These are phyloP conservation scores for Brenthis ino DNA, from an alignment of 2,888 invertebrate species.

Conservation along the genomic window DNA sequence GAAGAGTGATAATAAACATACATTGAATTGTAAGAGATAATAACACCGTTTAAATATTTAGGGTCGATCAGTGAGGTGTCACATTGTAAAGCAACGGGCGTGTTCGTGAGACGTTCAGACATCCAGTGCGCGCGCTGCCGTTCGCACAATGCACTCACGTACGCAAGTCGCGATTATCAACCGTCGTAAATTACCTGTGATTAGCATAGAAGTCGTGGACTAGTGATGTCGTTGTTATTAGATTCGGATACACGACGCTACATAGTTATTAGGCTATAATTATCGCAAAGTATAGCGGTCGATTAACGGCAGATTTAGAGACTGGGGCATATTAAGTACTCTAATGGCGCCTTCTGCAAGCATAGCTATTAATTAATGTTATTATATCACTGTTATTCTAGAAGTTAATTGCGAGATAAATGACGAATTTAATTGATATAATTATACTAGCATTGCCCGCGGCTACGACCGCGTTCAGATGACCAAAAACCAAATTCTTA, in stretches of 20 bases:
- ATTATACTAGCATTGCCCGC: neutral
- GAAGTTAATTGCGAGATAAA: slow-evolving; percentile 6
- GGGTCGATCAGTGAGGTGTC: slow-evolving; percentile 62
- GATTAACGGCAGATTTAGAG: slow-evolving; percentile 72
- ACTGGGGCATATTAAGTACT: slow-evolving; percentile 61
- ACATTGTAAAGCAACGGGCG: slow-evolving; percentile 53
- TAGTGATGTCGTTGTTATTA: slow-evolving; percentile 68
- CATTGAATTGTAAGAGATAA: slow-evolving; percentile 19
- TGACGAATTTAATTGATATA: slow-evolving; percentile 5
- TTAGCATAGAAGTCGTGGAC: slow-evolving; percentile 78
- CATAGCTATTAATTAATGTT: neutral
- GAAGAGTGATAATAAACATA: too few relatives aligned
- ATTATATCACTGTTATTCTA: neutral
- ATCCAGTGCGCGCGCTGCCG: slow-evolving; percentile 46
- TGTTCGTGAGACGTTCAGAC: slow-evolving; percentile 46
- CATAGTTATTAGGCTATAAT: slow-evolving; percentile 78
- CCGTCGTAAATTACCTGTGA: slow-evolving; percentile 76
- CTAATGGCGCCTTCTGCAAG: neutral
- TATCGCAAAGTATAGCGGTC: slow-evolving; percentile 74
- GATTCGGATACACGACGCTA: slow-evolving; percentile 69
- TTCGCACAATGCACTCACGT: slow-evolving; percentile 77
- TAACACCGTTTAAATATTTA: slow-evolving; percentile 44
- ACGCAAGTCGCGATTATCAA: slow-evolving; percentile 77
- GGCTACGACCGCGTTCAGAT: too few relatives aligned
- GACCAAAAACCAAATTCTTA: too few relatives aligned